Percentiles rank a stretch among this genome's conserved stretches.
phyloP scores from a whole-genome alignment of 2,113 vertebrate species.

The Cheilinus undulatus region DNA sequence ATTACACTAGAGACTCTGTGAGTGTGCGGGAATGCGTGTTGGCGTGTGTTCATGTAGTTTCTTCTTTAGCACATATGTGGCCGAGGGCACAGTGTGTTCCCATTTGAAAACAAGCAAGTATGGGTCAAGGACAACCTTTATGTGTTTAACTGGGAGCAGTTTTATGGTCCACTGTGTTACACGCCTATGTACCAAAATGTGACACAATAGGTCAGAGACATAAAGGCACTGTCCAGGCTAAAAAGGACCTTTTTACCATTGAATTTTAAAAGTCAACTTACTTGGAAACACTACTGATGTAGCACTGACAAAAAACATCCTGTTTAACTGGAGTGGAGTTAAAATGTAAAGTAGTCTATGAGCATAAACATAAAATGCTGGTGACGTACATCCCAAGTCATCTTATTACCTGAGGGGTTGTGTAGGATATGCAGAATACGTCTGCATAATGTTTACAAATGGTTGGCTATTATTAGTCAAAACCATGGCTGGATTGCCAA shows the following conservation, averaged over 20 bases:
- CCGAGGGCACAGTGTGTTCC: slow-evolving; percentile 42
- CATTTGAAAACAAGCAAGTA: slow-evolving; percentile 16
- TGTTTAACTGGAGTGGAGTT: background rate
- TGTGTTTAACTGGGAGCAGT: slow-evolving; percentile 48
- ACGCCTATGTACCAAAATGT: slow-evolving; percentile 21
- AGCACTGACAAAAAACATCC: too few species aligned
- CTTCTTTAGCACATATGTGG: slow-evolving; percentile 19
- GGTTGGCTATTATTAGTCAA: background rate
- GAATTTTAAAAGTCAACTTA: background rate
- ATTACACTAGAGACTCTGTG: background rate
- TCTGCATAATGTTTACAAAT: background rate
- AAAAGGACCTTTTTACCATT: background rate
- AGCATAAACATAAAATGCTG: background rate
- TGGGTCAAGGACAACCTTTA: slow-evolving; percentile 53
- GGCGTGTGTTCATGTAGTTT: slow-evolving; percentile 2
- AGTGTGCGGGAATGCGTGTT: background rate
- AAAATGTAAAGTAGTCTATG: background rate
- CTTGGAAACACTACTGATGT: background rate
- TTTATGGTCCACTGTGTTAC: slow-evolving; percentile 11
- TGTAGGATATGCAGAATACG: background rate
- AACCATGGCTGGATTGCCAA: too few species aligned
- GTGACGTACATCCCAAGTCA: background rate
- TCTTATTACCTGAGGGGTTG: background rate
- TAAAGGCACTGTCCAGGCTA: background rate
- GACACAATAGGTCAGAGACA: slow-evolving; percentile 39